Evolutionary conservation across 1,140 invertebrate genomes (phyloP), one percentile per base, ranked within the genome.

Genomic region (Bombus terrestris): DNA sequence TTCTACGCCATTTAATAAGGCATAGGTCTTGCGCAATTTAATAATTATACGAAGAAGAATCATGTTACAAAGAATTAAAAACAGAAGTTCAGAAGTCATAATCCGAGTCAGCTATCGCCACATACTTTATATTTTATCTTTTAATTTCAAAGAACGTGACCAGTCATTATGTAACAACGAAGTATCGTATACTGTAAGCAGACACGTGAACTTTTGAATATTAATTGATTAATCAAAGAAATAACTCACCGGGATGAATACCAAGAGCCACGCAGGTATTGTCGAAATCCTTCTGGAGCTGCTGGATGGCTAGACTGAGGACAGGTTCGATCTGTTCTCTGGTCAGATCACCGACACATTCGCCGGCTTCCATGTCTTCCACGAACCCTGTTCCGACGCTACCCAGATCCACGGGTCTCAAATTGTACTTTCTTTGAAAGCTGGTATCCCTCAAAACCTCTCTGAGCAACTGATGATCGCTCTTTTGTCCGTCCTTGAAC

Each of bases 261-360:
- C 97, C 97, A 87, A 98, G 96, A 80, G 97, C 96, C 8, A 97
- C 96, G 93, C 98, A 98, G 4, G 98, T 98, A 91, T 97, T 97
- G 89, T 98, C 97, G 57, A 98, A 97, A 93, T 98, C 98, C 90
- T 97, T 97, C 85, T 97, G 97, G 81, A 98, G 96, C 92, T 98
- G 97, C 90, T 98, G 98, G 88, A 98, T 97, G 12, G 98, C 98
- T 92, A 98, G 95, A 80, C 97, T 98, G 37, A 98, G 96, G 28
- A 98, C 97, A 13, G 98, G 97, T 92, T 98, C 98, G 86, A 98
- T 97, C 90, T 97, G 96, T 89, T 97, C 97, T 47, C 96, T 96
- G n/a, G 96, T 96, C 66, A 97, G 94, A 57, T 97, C 96, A 4
- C 96, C 96, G 69, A 97, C 96, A 83, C 95, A 95, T 59, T 94